phyloP scores from a whole-genome alignment of 2,797 vertebrate species.

The Sebastes matsubarae region DNA sequence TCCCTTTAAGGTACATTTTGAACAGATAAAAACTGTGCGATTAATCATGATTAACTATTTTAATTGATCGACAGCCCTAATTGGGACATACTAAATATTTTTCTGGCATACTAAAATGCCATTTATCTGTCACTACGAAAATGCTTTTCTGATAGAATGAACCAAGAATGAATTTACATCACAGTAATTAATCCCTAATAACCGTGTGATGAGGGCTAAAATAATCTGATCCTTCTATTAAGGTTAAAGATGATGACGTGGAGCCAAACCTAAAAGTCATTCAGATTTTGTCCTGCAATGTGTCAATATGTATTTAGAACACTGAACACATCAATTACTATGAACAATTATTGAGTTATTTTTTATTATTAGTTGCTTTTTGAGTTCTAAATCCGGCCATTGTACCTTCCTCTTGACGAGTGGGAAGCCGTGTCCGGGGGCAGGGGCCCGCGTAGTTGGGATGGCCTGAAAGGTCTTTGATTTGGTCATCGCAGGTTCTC shows the following conservation, averaged over 20 bases:
- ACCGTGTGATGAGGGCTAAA: background rate
- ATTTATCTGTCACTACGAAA: no score
- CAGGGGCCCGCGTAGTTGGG: constrained; percentile 80
- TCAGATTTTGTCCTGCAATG: background rate
- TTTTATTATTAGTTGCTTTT: background rate
- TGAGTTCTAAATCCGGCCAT: background rate
- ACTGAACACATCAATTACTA: background rate
- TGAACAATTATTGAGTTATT: background rate
- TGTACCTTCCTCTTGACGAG: constrained; percentile 94
- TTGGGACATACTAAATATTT: no score
- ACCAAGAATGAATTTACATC: background rate
- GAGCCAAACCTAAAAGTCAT: background rate
- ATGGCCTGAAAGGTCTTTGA: constrained; percentile 80
- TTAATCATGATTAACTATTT: no score
- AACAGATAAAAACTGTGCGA: no score
- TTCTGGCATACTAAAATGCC: no score
- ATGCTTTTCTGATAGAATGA: no score
- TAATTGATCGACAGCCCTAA: no score
- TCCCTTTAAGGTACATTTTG: no score
- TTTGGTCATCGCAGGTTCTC: constrained; percentile 70
- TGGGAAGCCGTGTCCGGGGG: constrained; percentile 90
- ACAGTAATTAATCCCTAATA: background rate
- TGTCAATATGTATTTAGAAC: background rate
- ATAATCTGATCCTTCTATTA: background rate
- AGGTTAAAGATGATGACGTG: background rate